Percentiles rank a stretch among this genome's conserved stretches.
Conservation (phyloP, 2,888 invertebrate genomes). For the Oeneis ivallda region DNA sequence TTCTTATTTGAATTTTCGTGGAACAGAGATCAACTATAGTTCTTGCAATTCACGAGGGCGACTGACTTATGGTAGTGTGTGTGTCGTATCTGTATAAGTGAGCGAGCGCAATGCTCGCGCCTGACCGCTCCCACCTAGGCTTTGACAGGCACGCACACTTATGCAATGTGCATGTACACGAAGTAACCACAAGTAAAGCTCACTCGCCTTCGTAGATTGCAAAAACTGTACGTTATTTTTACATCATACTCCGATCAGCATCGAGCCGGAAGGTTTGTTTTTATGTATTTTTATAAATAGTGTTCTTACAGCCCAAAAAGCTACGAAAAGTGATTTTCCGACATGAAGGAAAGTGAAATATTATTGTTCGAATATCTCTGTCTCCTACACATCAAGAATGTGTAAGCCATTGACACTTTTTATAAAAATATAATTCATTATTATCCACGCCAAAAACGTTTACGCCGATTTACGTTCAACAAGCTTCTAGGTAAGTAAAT, state of each 20-base stretch:
- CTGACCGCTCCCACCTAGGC: no score
- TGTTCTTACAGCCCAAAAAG: slow-evolving; percentile 32
- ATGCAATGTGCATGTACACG: no score
- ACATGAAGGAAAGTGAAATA: slow-evolving; percentile 29
- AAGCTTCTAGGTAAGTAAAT: slow-evolving; percentile 33
- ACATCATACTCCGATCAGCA: slow-evolving; percentile 24
- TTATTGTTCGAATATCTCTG: slow-evolving; percentile 7
- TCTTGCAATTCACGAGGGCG: no score
- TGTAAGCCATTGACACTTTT: slow-evolving; percentile 35
- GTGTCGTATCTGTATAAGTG: no score
- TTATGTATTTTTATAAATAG: slow-evolving; percentile 39
- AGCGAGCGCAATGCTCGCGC: no score
- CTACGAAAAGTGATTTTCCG: slow-evolving; percentile 34
- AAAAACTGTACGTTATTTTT: slow-evolving; percentile 27
- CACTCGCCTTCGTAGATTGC: no score
- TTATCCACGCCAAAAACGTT: slow-evolving; percentile 21
- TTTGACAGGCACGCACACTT: no score
- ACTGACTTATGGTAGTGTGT: no score
- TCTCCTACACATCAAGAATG: slow-evolving; percentile 33
- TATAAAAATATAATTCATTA: slow-evolving; percentile 35
- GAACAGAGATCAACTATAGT: neutral
- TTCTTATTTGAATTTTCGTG: neutral
- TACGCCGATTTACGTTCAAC: slow-evolving; percentile 33
- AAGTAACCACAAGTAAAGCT: no score
- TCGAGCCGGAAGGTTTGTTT: slow-evolving; percentile 27